Conservation (phyloP, 2,113 vertebrate genomes). For the Drymodes brunneopygia region DNA sequence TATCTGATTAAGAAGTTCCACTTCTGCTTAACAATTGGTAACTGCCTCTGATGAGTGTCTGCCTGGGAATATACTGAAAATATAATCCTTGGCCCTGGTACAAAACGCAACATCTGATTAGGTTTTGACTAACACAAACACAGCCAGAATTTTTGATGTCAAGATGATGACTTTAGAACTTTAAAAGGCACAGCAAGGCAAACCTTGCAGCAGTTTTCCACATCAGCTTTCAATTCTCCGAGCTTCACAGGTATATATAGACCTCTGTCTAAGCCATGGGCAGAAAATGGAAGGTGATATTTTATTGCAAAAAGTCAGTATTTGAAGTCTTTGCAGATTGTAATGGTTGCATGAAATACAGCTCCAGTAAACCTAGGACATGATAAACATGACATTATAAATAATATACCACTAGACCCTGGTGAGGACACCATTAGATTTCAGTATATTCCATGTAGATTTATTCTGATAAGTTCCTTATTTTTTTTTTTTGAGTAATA, state of each 20-base stretch:
- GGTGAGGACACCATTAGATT: neutral
- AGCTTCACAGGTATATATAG: neutral
- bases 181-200: neutral
- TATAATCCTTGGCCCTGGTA: neutral
- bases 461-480: neutral
- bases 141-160: neutral
- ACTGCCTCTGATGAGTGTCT: neutral
- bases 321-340: neutral
- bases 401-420: neutral
- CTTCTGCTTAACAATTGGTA: neutral
- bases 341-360: neutral
- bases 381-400: neutral
- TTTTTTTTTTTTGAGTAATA: neutral
- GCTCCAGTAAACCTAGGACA: neutral
- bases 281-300: neutral
- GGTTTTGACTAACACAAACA: neutral
- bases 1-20: neutral
- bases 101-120: neutral
- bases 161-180: neutral
- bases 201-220: neutral
- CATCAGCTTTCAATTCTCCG: neutral
- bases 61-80: neutral
- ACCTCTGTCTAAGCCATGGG: neutral
- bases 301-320: neutral
- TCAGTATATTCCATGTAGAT: neutral